Evolutionary conservation across 2,888 invertebrate genomes (phyloP), one percentile per base, ranked within the genome.

Genomic region (Megalurothrips usitatus): DNA sequence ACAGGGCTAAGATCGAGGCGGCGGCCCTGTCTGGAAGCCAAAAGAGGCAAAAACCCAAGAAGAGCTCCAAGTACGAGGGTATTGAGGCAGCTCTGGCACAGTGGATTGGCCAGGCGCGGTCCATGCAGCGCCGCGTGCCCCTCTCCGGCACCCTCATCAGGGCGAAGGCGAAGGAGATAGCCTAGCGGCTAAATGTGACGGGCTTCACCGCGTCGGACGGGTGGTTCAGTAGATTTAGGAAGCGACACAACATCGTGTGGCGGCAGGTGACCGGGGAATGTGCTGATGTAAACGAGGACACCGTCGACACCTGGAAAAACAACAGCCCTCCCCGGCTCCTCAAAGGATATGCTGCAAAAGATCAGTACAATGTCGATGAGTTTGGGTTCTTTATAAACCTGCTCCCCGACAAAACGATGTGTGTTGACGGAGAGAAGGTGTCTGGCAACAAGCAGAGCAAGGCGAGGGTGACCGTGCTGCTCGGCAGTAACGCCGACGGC

Each of bases 401-500:
- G n/a, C 63, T 63, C 1, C 63, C 63, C 10, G 63, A 63, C 63
- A 63, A 63, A n/a, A 63, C 63, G 63, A 63, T 63, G 63, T 63
- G 63, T 9, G 23, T 63, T n/a, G 63, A n/a, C 19, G 63, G 63
- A 9, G 63, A 63, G n/a, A 63, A 63, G 80, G 85, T 85, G 82
- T 79, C 58, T 10, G 84, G 85, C 63, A 86, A 85, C 80, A 84
- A 83, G 81, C 81, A 84, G 10, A 84, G 84, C 19, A 85, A 86
- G 81, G 84, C 84, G 34, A 82, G 85, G 81, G 81, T 86, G 80
- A 86, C 85, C 9, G 83, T 86, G 47, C 82, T 86, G 79, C 83
- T 86, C 47, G 84, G 84, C 82, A 83, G 84, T 11, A 86, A 86
- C 83, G 85, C 85, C 84, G 83, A 81, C 83, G 86, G 86, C 23